Percentiles rank a stretch among this genome's conserved stretches.
Conservation (phyloP, 2,113 vertebrate species). For the Rhea pennata region DNA sequence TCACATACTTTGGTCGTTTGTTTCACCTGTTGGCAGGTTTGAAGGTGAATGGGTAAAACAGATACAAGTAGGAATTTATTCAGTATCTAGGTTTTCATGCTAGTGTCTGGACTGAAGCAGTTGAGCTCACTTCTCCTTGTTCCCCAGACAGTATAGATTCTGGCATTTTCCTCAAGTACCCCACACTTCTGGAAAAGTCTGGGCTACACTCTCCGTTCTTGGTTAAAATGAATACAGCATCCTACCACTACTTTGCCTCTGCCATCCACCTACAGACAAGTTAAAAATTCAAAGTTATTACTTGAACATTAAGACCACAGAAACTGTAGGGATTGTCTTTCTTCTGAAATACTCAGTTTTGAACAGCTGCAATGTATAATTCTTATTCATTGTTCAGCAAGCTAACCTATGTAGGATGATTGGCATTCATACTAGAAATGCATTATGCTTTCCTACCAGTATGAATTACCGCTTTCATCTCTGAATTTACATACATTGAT, state of each 20-base stretch:
- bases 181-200: neutral
- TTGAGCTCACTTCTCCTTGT: neutral
- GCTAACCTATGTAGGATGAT: conserved; percentile 5
- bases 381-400: neutral
- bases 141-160: neutral
- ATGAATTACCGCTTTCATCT: conserved; percentile 55
- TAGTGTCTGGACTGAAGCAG: neutral
- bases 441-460: conserved; percentile 31
- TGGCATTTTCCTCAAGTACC: neutral
- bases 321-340: neutral
- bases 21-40: conserved; percentile 16
- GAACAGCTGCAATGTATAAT: neutral
- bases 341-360: neutral
- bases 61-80: conserved; percentile 13
- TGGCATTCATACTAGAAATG: conserved; percentile 15
- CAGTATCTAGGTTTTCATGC: neutral
- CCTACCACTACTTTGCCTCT: neutral
- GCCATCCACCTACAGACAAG: neutral
- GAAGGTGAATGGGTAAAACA: neutral
- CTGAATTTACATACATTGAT: conserved; percentile 40
- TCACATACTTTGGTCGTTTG: neutral
- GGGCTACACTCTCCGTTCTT: neutral
- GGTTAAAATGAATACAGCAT: neutral
- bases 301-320: neutral
- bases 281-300: neutral